A percentile compares a stretch with the other conserved stretches of the same genome.
phyloP scores from a whole-genome alignment of 2,113 vertebrate genomes.

The Mastomys natalensis region DNA sequence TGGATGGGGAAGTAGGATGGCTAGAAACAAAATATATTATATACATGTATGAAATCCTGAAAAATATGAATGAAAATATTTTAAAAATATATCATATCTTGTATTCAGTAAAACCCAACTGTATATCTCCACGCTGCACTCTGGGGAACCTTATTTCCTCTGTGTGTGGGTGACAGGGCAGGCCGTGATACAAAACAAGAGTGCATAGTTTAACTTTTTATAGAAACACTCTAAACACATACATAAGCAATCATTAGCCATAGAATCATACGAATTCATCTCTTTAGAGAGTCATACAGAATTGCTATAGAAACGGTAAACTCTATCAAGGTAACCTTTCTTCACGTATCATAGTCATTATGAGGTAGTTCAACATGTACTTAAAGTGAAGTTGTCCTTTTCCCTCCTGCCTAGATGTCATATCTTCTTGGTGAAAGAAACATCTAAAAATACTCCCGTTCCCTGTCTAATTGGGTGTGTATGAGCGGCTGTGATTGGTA shows the following conservation, averaged over 20 bases:
- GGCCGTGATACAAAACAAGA: slow-evolving; percentile 24
- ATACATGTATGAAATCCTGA: neutral
- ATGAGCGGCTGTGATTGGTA: slow-evolving; percentile 65
- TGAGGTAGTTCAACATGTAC: slow-evolving; percentile 67
- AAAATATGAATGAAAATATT: no score
- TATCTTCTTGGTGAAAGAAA: slow-evolving; percentile 74
- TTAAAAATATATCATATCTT: neutral
- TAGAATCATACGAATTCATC: slow-evolving; percentile 32
- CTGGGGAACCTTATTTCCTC: slow-evolving; percentile 10
- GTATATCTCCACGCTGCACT: neutral
- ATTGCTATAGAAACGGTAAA: slow-evolving; percentile 23
- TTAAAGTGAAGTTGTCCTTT: slow-evolving; percentile 78
- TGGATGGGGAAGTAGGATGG: neutral
- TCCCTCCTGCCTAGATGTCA: slow-evolving; percentile 71
- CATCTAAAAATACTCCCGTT: slow-evolving; percentile 79
- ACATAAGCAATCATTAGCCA: slow-evolving; percentile 31
- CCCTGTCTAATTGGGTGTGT: slow-evolving; percentile 69
- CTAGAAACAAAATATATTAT: neutral
- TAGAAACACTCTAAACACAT: slow-evolving; percentile 50
- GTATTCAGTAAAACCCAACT: neutral
- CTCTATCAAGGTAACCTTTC: slow-evolving; percentile 68
- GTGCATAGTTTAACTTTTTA: slow-evolving; percentile 11
- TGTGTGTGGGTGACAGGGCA: neutral
- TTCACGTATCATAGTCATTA: slow-evolving; percentile 61
- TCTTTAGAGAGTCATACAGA: slow-evolving; percentile 46